phyloP scores from a whole-genome alignment of 2,797 vertebrate species.

The Danio aesculapii region DNA sequence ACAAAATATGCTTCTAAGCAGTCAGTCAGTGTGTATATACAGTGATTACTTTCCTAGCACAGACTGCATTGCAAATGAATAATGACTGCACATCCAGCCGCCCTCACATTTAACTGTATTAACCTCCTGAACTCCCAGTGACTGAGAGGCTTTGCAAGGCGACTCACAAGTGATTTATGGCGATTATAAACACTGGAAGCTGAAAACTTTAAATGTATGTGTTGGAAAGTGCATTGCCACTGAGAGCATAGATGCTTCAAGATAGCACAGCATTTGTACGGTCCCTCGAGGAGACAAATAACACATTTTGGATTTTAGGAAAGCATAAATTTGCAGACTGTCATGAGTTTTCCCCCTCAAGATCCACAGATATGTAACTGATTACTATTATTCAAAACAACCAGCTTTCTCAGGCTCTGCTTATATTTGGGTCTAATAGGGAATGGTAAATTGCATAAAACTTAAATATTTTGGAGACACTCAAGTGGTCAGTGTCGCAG shows the following conservation, averaged over 20 bases:
- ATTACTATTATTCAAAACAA: conserved; percentile 36
- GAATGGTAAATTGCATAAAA: conserved; percentile 17
- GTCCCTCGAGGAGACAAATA: background rate
- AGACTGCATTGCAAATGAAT: background rate
- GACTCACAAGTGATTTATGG: conserved; percentile 23
- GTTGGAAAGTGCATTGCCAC: background rate
- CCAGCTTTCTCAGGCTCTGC: conserved; percentile 32
- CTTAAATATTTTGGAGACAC: conserved; percentile 53
- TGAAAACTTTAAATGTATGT: background rate
- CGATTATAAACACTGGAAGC: conserved; percentile 16
- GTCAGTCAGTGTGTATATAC: no score
- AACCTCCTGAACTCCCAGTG: conserved; percentile 24
- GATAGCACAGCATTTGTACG: background rate
- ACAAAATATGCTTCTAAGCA: no score
- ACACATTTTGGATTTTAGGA: background rate
- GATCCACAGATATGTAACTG: conserved; percentile 21
- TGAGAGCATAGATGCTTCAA: background rate
- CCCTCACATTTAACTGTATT: conserved; percentile 17
- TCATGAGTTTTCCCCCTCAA: conserved; percentile 12
- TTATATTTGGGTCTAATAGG: conserved; percentile 26
- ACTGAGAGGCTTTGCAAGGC: conserved; percentile 12
- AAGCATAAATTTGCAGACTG: background rate
- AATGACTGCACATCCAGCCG: background rate
- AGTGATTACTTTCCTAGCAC: background rate
- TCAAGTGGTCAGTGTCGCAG: conserved; percentile 45